Evolutionary conservation across 2,888 invertebrate genomes (phyloP).

Genomic region (Ophioninae sp.): DNA sequence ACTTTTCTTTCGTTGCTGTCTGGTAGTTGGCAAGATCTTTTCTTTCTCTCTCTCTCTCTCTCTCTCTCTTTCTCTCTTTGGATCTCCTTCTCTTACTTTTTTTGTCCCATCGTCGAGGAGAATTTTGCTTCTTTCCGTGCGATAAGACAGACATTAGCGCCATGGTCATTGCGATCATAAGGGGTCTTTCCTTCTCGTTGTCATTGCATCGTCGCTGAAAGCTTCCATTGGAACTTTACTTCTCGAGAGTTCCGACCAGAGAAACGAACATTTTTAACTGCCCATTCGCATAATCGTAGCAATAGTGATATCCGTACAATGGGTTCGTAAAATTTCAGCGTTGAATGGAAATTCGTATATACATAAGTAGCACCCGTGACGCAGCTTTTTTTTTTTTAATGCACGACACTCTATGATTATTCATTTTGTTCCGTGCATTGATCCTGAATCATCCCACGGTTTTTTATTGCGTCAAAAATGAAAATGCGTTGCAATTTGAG

Average conservation of each 20-base stretch:
- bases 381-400: no score
- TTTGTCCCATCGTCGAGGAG: slow-evolving; percentile 46
- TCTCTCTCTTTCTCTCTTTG: slow-evolving; percentile 8
- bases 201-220: slow-evolving; percentile 7
- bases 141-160: slow-evolving; percentile 57
- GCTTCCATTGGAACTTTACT: slow-evolving; percentile 40
- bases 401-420: not conserved
- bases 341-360: slow-evolving; percentile 1
- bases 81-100: slow-evolving; percentile 19
- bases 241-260: slow-evolving; percentile 8
- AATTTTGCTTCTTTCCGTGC: slow-evolving; percentile 16
- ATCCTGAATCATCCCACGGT: not conserved
- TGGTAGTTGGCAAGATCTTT: slow-evolving; percentile 4
- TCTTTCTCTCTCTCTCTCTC: not conserved
- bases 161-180: slow-evolving; percentile 43
- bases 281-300: slow-evolving; percentile 16
- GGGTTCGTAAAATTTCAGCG: slow-evolving; percentile 5
- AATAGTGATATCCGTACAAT: slow-evolving; percentile 11
- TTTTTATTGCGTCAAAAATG: not conserved
- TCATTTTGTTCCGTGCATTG: not conserved
- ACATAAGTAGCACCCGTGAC: not conserved
- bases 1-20: not conserved
- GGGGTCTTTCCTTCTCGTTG: slow-evolving; percentile 22
- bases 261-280: slow-evolving; percentile 14
- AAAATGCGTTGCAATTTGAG: no score